Evolutionary conservation across 2,797 vertebrate species (phyloP).

Genomic region (Rhinoraja longicauda): DNA sequence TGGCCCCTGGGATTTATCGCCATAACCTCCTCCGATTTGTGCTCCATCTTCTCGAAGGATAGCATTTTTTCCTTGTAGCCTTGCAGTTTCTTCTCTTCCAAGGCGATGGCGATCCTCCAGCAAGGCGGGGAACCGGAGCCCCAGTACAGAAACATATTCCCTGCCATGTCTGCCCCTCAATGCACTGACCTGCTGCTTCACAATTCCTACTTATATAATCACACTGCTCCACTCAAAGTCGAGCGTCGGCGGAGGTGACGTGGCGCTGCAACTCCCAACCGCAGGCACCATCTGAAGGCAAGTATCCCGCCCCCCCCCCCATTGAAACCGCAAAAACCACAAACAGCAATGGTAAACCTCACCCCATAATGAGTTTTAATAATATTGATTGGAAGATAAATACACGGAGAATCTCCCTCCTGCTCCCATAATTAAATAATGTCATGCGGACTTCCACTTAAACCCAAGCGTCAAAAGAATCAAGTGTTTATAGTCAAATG

Average conservation of each 20-base stretch:
- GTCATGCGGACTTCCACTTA: neutral
- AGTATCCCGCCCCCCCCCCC: too few species aligned
- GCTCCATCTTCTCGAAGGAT: conserved; percentile 55
- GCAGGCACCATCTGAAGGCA: neutral
- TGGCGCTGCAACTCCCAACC: neutral
- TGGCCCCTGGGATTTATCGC: conserved; percentile 60
- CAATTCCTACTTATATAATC: neutral
- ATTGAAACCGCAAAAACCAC: neutral
- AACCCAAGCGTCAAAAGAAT: neutral
- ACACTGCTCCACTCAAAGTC: too few species aligned
- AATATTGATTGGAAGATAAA: neutral
- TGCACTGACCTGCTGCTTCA: too few species aligned
- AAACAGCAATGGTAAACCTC: neutral
- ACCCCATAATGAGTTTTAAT: neutral
- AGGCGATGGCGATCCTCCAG: conserved; percentile 58
- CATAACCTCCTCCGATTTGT: conserved; percentile 55
- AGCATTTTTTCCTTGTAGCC: conserved; percentile 54
- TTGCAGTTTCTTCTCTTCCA: conserved; percentile 63
- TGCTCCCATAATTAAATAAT: neutral
- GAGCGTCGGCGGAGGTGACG: neutral
- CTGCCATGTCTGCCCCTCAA: neutral
- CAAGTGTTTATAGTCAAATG: too few species aligned
- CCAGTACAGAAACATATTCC: conserved; percentile 56
- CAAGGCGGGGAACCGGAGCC: conserved; percentile 61
- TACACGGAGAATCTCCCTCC: neutral